Evolutionary conservation across 2,797 vertebrate species (phyloP).

Genomic region (Myotis daubentonii): DNA sequence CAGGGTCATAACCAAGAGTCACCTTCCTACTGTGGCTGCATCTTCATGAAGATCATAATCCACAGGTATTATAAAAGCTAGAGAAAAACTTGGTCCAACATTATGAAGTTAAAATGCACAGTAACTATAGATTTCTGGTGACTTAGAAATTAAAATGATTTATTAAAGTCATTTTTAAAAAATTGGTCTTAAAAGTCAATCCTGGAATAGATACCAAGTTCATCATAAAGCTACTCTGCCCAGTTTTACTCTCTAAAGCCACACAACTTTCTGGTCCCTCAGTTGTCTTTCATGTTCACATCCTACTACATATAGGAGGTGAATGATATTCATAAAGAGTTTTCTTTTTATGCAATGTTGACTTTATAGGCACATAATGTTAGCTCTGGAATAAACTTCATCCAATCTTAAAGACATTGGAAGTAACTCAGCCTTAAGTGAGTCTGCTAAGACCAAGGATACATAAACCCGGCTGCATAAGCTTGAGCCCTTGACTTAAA

Average conservation of each 20-base stretch:
- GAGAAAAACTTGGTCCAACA: not conserved
- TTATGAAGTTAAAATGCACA: not conserved
- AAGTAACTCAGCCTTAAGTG: not conserved
- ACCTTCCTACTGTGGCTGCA: not conserved
- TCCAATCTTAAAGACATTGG: not conserved
- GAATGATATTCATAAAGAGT: not conserved
- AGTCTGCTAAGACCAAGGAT: not conserved
- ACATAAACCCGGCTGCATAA: not conserved
- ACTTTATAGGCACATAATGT: not conserved
- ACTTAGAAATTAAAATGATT: not conserved
- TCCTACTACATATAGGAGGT: not conserved
- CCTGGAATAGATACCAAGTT: not conserved
- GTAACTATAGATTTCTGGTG: not conserved
- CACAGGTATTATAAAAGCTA: not conserved
- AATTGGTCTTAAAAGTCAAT: not conserved
- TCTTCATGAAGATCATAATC: not conserved
- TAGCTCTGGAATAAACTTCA: not conserved
- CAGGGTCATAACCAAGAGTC: not conserved
- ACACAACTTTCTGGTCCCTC: not conserved
- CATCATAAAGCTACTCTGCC: not conserved
- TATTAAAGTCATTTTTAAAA: not conserved
- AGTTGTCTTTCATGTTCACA: not conserved
- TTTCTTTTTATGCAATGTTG: not conserved
- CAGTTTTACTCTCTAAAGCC: not conserved
- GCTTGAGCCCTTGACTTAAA: not conserved